phyloP scores from a whole-genome alignment of 2,797 vertebrate species.

The Poecile montanus region DNA sequence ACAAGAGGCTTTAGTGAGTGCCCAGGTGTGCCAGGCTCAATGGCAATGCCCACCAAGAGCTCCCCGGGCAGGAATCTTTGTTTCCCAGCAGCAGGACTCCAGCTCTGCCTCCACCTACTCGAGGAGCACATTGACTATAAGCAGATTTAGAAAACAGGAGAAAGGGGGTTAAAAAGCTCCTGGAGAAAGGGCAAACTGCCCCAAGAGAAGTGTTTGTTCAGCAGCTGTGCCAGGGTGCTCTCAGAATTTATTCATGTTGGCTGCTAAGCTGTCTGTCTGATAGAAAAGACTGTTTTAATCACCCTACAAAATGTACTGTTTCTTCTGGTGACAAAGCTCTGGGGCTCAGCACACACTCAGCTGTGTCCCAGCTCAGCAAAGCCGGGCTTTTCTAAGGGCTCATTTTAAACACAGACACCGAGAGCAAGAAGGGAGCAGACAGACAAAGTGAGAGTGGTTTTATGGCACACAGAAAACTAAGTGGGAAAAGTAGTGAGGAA shows the following conservation, averaged over 20 bases:
- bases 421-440: not conserved
- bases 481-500: not conserved
- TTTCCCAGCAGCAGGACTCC: not conserved
- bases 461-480: not conserved
- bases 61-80: not conserved
- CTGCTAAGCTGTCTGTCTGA: not conserved
- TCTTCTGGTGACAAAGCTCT: not conserved
- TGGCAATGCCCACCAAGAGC: not conserved
- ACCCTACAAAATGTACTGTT: not conserved
- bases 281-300: not conserved
- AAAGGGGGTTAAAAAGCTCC: not conserved
- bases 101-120: not conserved
- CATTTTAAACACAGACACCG: not conserved
- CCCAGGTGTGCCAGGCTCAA: not conserved
- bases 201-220: not conserved
- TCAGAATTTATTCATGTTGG: not conserved
- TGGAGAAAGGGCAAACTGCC: not conserved
- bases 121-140: not conserved
- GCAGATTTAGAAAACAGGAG: not conserved
- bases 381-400: not conserved
- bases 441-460: not conserved
- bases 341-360: not conserved
- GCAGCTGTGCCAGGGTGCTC: slow-evolving; percentile 17
- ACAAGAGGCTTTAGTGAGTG: not conserved
- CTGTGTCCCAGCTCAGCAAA: not conserved